These are phyloP conservation scores for Chloropsis hardwickii DNA, from an alignment of 2,113 vertebrate genomes.

Conservation along the genomic window DNA sequence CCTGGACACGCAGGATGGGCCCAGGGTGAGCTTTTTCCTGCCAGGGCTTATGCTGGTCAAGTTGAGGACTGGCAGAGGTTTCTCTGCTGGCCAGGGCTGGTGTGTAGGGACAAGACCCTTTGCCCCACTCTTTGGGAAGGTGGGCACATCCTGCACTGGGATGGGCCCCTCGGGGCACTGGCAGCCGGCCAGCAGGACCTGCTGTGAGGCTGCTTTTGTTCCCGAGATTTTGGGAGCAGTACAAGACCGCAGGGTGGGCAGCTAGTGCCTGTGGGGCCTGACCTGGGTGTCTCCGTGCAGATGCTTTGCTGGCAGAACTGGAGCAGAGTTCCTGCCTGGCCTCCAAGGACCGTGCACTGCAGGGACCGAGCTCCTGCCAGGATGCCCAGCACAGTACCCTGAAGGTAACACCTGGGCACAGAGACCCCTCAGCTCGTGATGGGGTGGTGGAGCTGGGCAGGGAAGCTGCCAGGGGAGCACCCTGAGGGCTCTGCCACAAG, in stretches of 20 bases:
- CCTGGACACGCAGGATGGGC: accelerated
- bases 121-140: background rate
- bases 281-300: background rate
- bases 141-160: accelerated
- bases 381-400: background rate
- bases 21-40: background rate
- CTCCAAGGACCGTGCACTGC: background rate
- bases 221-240: background rate
- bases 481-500: background rate
- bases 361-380: background rate
- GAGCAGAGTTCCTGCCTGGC: constrained; percentile 24
- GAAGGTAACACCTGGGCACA: background rate
- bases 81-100: background rate
- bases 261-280: background rate
- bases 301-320: constrained; percentile 72
- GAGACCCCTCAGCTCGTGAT: background rate
- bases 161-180: accelerated
- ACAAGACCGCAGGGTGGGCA: accelerated
- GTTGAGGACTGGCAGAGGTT: background rate
- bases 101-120: background rate
- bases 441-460: background rate
- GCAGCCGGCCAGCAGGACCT: background rate
- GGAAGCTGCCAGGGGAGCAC: background rate
- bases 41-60: background rate
- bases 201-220: background rate